These are phyloP conservation scores for Taphrorychus bicolor DNA, from an alignment of 2,888 invertebrate species.

Conservation along the genomic window DNA sequence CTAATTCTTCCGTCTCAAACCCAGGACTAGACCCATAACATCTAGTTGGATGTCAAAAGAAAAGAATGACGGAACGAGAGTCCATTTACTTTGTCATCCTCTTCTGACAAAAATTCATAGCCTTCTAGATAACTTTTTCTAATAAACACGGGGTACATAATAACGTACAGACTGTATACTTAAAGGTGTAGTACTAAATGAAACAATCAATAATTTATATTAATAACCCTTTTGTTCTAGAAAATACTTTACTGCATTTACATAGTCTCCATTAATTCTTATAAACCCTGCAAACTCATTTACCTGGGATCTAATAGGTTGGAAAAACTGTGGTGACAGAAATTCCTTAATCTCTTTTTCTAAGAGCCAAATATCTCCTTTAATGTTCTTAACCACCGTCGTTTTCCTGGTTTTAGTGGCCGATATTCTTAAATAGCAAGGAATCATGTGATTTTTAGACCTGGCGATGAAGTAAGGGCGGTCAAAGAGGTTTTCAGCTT, in stretches of 20 bases:
- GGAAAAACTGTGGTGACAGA: constrained; percentile 64
- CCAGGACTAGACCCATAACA: no score
- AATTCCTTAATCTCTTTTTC: constrained; percentile 72
- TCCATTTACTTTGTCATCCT: no score
- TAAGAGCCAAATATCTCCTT: constrained; percentile 87
- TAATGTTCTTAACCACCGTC: constrained; percentile 73
- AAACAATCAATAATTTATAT: no score
- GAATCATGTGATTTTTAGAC: constrained; percentile 81
- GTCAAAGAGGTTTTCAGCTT: constrained; percentile 61
- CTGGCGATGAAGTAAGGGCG: constrained; percentile 76
- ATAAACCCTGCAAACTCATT: constrained; percentile 78
- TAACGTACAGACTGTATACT: no score
- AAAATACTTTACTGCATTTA: constrained; percentile 72
- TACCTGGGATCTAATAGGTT: constrained; percentile 70
- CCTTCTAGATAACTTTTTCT: no score
- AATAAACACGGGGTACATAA: no score
- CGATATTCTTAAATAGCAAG: constrained; percentile 73
- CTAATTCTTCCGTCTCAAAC: no score
- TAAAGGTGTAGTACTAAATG: no score
- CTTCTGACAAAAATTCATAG: no score
- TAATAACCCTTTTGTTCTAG: constrained; percentile 74
- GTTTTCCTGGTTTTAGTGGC: constrained; percentile 69
- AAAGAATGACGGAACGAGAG: no score
- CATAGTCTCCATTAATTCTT: constrained; percentile 77
- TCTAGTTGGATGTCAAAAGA: no score